phyloP scores from a whole-genome alignment of 2,797 vertebrate species.

The Furcifer pardalis region DNA sequence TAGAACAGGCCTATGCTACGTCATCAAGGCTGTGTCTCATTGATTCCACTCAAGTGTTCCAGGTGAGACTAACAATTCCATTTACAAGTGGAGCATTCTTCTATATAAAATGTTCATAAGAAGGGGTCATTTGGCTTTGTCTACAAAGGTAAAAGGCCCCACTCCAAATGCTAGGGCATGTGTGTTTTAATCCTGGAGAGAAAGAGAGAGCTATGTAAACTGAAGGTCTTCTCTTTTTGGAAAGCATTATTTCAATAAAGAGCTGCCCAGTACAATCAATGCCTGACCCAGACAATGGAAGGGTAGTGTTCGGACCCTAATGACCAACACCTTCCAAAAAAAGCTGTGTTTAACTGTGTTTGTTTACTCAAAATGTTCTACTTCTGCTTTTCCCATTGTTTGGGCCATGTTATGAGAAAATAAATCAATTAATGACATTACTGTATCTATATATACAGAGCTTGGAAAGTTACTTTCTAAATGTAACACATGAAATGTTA shows the following conservation, averaged over 20 bases:
- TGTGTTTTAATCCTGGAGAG: not conserved
- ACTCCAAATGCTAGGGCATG: not conserved
- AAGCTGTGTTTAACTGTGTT: not conserved
- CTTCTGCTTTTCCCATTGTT: not conserved
- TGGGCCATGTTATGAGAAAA: not conserved
- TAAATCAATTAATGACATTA: not conserved
- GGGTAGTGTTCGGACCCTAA: not conserved
- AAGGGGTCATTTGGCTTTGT: not conserved
- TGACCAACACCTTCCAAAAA: not conserved
- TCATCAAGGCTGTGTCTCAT: no score
- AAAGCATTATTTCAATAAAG: not conserved
- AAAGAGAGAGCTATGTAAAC: not conserved
- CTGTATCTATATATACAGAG: not conserved
- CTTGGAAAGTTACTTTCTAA: not conserved
- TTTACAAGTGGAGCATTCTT: not conserved
- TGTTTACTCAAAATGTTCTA: not conserved
- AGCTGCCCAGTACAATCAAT: not conserved
- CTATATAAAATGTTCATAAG: not conserved
- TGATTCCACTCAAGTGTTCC: no score
- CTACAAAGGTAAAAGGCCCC: not conserved
- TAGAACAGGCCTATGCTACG: no score
- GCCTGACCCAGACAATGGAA: not conserved
- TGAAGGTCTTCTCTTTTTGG: not conserved
- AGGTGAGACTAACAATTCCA: not conserved
- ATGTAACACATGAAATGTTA: not conserved